phyloP scores from a whole-genome alignment of 1,140 invertebrate genomes.

The Eueides isabella region DNA sequence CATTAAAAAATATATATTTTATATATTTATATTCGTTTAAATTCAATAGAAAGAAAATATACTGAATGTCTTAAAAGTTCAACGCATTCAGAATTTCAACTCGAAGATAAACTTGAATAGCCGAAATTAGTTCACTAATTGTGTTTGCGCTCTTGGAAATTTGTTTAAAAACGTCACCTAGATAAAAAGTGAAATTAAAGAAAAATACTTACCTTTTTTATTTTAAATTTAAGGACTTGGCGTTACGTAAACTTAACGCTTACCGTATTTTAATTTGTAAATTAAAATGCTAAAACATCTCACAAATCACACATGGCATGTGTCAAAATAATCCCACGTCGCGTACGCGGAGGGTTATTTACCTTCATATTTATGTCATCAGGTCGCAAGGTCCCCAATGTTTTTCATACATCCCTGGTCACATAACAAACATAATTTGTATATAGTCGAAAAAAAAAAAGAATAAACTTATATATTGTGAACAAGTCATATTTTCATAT shows the following conservation, averaged over 20 bases:
- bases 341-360: slow-evolving; percentile 42
- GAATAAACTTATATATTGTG: background rate
- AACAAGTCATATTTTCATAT: background rate
- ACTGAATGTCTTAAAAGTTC: slow-evolving; percentile 48
- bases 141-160: slow-evolving; percentile 50
- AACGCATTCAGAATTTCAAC: slow-evolving; percentile 45
- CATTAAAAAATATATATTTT: no score
- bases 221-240: background rate
- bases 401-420: slow-evolving; percentile 41
- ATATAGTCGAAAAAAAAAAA: slow-evolving; percentile 4
- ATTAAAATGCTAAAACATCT: slow-evolving; percentile 37
- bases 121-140: slow-evolving; percentile 54
- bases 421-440: slow-evolving; percentile 46
- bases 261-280: slow-evolving; percentile 14
- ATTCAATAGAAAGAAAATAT: slow-evolving; percentile 24
- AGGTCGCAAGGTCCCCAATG: slow-evolving; percentile 46
- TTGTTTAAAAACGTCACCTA: slow-evolving; percentile 50
- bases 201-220: slow-evolving; percentile 17
- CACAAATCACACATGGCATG: slow-evolving; percentile 51
- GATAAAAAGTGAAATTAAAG: slow-evolving; percentile 34
- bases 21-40: background rate
- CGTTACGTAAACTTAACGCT: slow-evolving; percentile 6
- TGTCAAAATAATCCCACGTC: slow-evolving; percentile 63
- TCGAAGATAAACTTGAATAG: slow-evolving; percentile 48
- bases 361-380: slow-evolving; percentile 60